Percentiles rank a stretch among this genome's conserved stretches.
phyloP scores from a whole-genome alignment of 2,113 vertebrate genomes.

The Cairina moschata region DNA sequence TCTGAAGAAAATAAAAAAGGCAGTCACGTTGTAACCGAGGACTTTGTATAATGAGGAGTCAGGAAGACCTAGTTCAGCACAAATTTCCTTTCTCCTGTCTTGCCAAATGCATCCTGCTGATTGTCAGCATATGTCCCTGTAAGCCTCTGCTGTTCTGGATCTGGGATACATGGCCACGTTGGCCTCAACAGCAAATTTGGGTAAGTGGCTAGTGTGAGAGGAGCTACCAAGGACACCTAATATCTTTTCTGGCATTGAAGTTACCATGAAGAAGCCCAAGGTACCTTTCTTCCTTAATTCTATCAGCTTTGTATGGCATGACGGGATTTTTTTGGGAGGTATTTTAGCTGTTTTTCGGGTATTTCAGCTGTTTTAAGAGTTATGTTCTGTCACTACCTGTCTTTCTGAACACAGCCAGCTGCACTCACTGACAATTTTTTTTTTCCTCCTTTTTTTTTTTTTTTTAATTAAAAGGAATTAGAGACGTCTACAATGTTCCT shows the following conservation, averaged over 20 bases:
- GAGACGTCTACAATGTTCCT: not conserved
- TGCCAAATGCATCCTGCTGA: not conserved
- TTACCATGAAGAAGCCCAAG: not conserved
- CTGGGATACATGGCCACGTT: not conserved
- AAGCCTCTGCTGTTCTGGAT: not conserved
- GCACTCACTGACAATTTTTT: not conserved
- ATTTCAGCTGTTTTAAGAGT: not conserved
- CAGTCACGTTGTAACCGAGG: not conserved
- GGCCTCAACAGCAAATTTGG: not conserved
- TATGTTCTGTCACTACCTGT: not conserved
- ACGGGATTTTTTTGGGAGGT: not conserved
- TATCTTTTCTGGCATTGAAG: not conserved
- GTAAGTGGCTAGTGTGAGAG: not conserved
- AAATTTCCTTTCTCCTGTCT: not conserved
- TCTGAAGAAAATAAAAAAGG: not conserved
- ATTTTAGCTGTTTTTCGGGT: not conserved
- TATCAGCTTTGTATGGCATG: not conserved
- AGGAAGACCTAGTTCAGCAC: not conserved
- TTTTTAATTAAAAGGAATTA: constrained; percentile 12
- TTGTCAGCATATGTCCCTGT: not conserved
- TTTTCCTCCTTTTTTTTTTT: not conserved
- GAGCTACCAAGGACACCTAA: not conserved
- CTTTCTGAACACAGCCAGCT: not conserved
- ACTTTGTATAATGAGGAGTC: not conserved
- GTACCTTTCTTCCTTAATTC: not conserved